Evolutionary conservation across 2,113 vertebrate genomes (phyloP), one percentile per base, ranked within the genome.

Genomic region (Nansenia antarctica): DNA sequence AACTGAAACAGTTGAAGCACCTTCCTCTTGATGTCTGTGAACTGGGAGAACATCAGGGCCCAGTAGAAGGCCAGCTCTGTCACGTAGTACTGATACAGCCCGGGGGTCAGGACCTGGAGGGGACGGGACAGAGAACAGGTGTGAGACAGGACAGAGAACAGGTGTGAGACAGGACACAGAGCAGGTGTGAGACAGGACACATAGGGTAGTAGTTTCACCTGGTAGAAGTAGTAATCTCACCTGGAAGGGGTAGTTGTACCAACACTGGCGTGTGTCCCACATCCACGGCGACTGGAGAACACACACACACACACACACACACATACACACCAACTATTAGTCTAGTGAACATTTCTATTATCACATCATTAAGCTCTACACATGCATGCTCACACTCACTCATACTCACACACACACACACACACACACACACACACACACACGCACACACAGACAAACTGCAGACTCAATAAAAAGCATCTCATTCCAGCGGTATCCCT

Each of bases 1-100:
- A n/a, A n/a, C n/a, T n/a, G n/a, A n/a, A n/a, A n/a, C n/a, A n/a
- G n/a, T 6, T 18, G 9, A 29, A 95, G 96, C 84, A 99, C 98
- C 97, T 99, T 99, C 80, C 98, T 90, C 86, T 95, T 96, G 86
- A 99, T 96, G 89, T 99, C 98, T 72, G 81, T 98, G 92, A 99
- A 99, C 91, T 99, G 98, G 73, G 97, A 98, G 89, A 98, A 98
- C 94, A 99, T 94, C 31, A 99, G 94, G 54, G 97, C 97, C 96
- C 95, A 98, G 85, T 99, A 99, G 90, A 98, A 98, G 54, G 96
- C 93, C 92, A 99, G 88, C 77, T 99, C 93, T 73, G 89, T 89
- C 74, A 95, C 87, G 60, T 99, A 99, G 89, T 96, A 98, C 85
- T 91, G 89, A 90, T 95, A 98, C 83, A 98, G 88, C 20, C 90